phyloP scores from a whole-genome alignment of 2,113 vertebrate species.

The Ginglymostoma cirratum region DNA sequence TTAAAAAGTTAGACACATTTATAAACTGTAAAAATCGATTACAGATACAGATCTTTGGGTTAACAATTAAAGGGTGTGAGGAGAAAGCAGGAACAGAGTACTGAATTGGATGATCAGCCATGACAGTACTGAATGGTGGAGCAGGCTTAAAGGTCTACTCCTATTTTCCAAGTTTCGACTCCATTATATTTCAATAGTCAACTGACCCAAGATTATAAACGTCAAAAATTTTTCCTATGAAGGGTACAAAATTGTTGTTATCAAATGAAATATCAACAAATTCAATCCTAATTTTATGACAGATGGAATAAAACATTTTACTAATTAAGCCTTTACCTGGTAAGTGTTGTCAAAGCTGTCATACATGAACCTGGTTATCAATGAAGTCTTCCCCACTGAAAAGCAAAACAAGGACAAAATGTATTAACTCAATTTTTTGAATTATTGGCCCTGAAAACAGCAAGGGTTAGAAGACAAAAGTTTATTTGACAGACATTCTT shows the following conservation, averaged over 20 bases:
- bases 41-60: too few relatives aligned
- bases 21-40: background rate
- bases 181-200: background rate
- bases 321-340: conserved; percentile 63
- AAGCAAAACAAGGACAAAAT: conserved; percentile 44
- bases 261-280: background rate
- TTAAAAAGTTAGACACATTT: background rate
- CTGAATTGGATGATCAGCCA: too few relatives aligned
- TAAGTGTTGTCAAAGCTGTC: conserved; percentile 98
- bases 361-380: conserved; percentile 98
- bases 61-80: too few relatives aligned
- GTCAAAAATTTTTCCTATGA: background rate
- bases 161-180: too few relatives aligned
- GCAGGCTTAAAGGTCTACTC: too few relatives aligned
- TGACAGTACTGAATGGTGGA: too few relatives aligned
- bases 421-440: conserved; percentile 28
- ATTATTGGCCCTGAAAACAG: background rate
- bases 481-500: background rate
- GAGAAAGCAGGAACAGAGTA: too few relatives aligned
- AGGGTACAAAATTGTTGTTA: background rate
- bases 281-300: background rate
- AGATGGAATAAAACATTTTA: background rate
- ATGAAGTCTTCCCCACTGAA: conserved; percentile 92
- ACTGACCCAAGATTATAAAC: background rate
- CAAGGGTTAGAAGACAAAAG: too few relatives aligned